A percentile compares a stretch with the other conserved stretches of the same genome.
These are phyloP conservation scores for Pheosia gnoma DNA, from an alignment of 2,888 invertebrate species.

Conservation along the genomic window DNA sequence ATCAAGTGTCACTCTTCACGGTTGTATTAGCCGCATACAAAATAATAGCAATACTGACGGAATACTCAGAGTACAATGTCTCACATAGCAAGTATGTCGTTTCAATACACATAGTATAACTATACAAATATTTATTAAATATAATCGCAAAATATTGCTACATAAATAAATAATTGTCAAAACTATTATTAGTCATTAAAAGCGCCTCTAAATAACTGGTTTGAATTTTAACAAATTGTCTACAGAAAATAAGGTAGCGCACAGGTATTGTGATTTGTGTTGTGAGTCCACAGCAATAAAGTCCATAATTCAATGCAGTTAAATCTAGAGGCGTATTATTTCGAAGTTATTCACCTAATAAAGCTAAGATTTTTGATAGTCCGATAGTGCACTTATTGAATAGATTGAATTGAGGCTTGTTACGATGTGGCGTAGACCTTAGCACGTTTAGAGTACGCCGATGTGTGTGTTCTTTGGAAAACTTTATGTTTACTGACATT, in stretches of 20 bases:
- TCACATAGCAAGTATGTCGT: slow-evolving; percentile 39
- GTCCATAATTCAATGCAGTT: not conserved
- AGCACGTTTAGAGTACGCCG: slow-evolving; percentile 32
- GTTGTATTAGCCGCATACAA: slow-evolving; percentile 43
- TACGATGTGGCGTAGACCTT: slow-evolving; percentile 33
- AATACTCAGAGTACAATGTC: slow-evolving; percentile 64
- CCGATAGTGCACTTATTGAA: slow-evolving; percentile 74
- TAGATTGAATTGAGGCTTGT: slow-evolving; percentile 50
- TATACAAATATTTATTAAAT: not conserved
- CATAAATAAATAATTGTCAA: not conserved
- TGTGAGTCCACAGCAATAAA: not conserved
- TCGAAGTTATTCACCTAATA: slow-evolving; percentile 31
- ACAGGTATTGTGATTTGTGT: not conserved
- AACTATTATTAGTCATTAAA: slow-evolving; percentile 3
- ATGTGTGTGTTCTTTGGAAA: slow-evolving; percentile 16
- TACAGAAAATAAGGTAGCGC: too few species aligned
- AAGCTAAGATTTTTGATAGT: slow-evolving; percentile 49
- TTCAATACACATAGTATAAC: slow-evolving; percentile 17
- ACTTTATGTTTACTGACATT: too few species aligned
- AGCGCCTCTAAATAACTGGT: slow-evolving; percentile 19
- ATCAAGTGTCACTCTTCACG: slow-evolving; percentile 24
- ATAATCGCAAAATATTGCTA: not conserved
- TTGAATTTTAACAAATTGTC: not conserved
- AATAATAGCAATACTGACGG: slow-evolving; percentile 53
- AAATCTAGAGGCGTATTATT: slow-evolving; percentile 14